These are phyloP conservation scores for Conger conger DNA, from an alignment of 2,113 vertebrate genomes.

Conservation along the genomic window DNA sequence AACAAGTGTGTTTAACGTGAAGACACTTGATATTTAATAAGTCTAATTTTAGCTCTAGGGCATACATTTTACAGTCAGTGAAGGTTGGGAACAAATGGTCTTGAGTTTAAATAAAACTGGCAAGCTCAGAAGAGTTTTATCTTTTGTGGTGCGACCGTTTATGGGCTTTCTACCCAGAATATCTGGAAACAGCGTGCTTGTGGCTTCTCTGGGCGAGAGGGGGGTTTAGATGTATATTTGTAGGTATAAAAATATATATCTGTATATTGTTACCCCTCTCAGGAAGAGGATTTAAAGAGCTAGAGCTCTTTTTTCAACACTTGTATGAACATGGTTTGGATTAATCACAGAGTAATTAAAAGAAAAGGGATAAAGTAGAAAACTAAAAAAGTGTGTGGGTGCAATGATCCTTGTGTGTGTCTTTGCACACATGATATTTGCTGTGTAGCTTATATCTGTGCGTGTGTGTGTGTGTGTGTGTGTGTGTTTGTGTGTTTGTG, in stretches of 20 bases:
- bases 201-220: not conserved
- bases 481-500: not conserved
- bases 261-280: no score
- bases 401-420: not conserved
- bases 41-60: slow-evolving; percentile 1
- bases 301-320: no score
- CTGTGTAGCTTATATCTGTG: no score
- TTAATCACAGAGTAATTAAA: no score
- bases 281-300: no score
- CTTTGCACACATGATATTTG: not conserved
- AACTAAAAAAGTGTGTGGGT: no score
- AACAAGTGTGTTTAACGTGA: not conserved
- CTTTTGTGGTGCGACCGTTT: not conserved
- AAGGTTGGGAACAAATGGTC: slow-evolving; percentile 5
- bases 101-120: not conserved
- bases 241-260: no score
- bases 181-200: not conserved
- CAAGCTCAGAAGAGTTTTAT: not conserved
- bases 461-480: not conserved
- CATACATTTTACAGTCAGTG: not conserved
- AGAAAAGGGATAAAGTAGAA: no score
- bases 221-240: no score
- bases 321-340: no score
- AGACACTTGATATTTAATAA: not conserved
- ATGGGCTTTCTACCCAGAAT: not conserved